Base-by-base conservation (phyloP, 2,797 vertebrate species). In the Onychomys arenicola region DNA sequence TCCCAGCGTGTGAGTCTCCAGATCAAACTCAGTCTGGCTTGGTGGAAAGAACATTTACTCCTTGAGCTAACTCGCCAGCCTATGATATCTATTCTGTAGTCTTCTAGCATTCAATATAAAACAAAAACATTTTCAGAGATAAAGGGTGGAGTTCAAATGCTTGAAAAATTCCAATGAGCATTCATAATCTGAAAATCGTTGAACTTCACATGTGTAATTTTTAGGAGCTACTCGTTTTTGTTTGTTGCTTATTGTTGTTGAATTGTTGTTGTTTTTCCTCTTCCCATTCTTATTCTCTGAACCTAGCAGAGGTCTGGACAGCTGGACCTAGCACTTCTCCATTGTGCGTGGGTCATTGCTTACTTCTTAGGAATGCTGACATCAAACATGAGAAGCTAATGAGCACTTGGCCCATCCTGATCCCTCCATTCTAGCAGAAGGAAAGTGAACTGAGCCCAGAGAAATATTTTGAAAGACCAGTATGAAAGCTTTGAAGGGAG, bases 101-200 rank as follows among this genome's bases (percentile, higher is more conserved):
- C 5, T 61, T 89, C 11, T 71, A n/a, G 86, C 6, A 52, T 78
- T 90, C 69, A 65, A 17, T 34, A 76, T 21, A 17, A 95, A 95
- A 65, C 12, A 16, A 63, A 75, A 90, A 75, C 23, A 52, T 1
- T 13, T 91, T 57, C 6, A 37, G 27, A 32, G 40, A 25, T 69
- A n/a, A 87, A 46, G 16, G 27, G 34, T 37, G n/a, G 71, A 69
- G 21, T 7, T 69, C 37, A 63, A 92, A 96, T 12, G 32, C 52
- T 69, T 93, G 10, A 69, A 43, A 69, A 32, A 7, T 76, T 40
- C 59, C n/a, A 37, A 46, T 14, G 78, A 43, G 5, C 2, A 19
- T 12, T 77, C 40, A 75, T 40, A 23, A 34, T 52, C 59, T 81
- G 13, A 37, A 71, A 77, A 86, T 9, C 59, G 17, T 10, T 43